phyloP scores from a whole-genome alignment of 2,888 invertebrate species.

The Pediacus dermestoides region DNA sequence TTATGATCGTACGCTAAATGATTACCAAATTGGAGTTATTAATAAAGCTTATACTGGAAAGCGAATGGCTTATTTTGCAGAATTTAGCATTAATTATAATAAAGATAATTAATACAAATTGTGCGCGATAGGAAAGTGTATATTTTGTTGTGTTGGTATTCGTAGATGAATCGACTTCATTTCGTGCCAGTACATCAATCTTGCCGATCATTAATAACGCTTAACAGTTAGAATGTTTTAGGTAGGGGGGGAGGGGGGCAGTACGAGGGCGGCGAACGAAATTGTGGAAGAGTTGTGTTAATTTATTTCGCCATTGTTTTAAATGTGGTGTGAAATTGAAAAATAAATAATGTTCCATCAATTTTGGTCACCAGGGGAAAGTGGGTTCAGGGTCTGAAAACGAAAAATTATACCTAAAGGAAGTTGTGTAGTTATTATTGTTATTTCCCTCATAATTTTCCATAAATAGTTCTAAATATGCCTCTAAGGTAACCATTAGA shows the following conservation, averaged over 20 bases:
- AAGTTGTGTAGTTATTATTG: too few species aligned
- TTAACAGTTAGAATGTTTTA: conserved; percentile 18
- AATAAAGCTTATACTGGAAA: not conserved
- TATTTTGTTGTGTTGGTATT: conserved; percentile 27
- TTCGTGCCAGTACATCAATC: conserved; percentile 28
- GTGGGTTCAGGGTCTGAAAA: too few species aligned
- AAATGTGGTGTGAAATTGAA: conserved; percentile 11
- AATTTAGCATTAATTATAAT: conserved; percentile 16
- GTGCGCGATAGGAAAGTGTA: conserved; percentile 20
- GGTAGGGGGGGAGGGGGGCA: not conserved
- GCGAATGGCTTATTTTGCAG: too few species aligned
- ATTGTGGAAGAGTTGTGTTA: conserved; percentile 11
- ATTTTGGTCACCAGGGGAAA: too few species aligned
- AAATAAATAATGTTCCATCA: conserved; percentile 10
- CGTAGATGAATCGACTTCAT: conserved; percentile 30
- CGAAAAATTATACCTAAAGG: too few species aligned
- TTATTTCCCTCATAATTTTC: too few species aligned
- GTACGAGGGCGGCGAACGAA: not conserved
- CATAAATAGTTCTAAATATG: too few species aligned
- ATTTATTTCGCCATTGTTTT: conserved; percentile 16
- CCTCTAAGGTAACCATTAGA: too few species aligned
- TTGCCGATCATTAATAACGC: conserved; percentile 31
- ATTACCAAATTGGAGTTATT: conserved; percentile 11
- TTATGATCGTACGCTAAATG: conserved; percentile 6
- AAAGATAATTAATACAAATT: conserved; percentile 26